Conservation (phyloP, 2,113 vertebrate genomes). For the Argyrosomus japonicus region DNA sequence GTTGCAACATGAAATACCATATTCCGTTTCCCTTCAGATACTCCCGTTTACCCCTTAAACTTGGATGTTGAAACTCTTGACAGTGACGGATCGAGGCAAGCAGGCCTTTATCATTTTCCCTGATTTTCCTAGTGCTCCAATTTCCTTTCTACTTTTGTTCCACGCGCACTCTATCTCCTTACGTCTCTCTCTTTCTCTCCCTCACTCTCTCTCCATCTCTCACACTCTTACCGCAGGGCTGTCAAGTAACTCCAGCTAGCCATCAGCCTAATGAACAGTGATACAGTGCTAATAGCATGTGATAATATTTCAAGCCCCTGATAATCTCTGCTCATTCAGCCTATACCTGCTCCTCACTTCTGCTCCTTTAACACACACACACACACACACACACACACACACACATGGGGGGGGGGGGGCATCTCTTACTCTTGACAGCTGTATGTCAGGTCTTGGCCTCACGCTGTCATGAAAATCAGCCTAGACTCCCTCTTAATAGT, state of each 20-base stretch:
- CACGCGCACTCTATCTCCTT: not conserved
- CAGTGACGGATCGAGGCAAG: slow-evolving; percentile 38
- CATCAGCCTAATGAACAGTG: slow-evolving; percentile 80
- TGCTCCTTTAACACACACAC: slow-evolving; percentile 24
- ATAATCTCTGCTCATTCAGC: slow-evolving; percentile 76
- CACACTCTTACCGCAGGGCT: slow-evolving; percentile 37
- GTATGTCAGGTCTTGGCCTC: slow-evolving; percentile 65
- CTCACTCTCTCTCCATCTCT: slow-evolving; percentile 39
- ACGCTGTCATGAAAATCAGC: slow-evolving; percentile 59
- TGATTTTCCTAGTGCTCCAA: slow-evolving; percentile 13
- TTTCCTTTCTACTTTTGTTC: slow-evolving; percentile 31
- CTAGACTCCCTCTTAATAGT: slow-evolving; percentile 56
- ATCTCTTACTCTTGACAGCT: slow-evolving; percentile 50
- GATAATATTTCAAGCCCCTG: slow-evolving; percentile 78
- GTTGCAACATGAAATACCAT: slow-evolving; percentile 7
- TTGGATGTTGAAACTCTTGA: slow-evolving; percentile 10
- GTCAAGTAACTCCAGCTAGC: slow-evolving; percentile 53
- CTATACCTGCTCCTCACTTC: slow-evolving; percentile 73
- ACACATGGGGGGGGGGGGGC: not conserved
- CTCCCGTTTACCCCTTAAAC: slow-evolving; percentile 38
- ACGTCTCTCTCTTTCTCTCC: slow-evolving; percentile 3
- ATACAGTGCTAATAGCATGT: slow-evolving; percentile 77
- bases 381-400: slow-evolving; percentile 2
- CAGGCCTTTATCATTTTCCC: slow-evolving; percentile 28
- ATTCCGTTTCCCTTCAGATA: slow-evolving; percentile 23